Base-by-base conservation (phyloP, 2,888 invertebrate genomes). In the Drosophila rellima region DNA sequence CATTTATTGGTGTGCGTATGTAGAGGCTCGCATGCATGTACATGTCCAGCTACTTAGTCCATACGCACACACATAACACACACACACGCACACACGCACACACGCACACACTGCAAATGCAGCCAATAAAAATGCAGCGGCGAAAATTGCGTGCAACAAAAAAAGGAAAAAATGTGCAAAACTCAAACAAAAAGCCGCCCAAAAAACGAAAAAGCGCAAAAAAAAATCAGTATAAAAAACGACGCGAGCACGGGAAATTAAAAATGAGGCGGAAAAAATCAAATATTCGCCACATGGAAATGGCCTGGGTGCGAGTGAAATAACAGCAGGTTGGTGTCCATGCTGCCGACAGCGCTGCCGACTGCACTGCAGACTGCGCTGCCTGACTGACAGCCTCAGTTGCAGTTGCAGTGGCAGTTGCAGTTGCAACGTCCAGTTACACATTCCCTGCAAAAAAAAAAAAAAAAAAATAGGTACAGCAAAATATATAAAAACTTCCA, bases 81-180 rank as follows among this genome's bases (percentile, higher is more conserved):
- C 51, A 44, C 57, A n/a, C 50, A 35, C 56, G 61, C 59, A 40
- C 56, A 13, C 52, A 31, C 48, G 8, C 35, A 40, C 48, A 57
- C 57, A 31, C 48, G 20, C 35, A 8, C 52, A 15, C 57, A 44
- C 80, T 83, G 20, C 39, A 56, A 66, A 56, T 91, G 90, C 92
- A 92, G 92, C 92, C 92, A 92, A 92, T 92, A 92, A 92, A 92
- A 92, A 92, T 90, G 90, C 92, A 92, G 92, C 91, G 91, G 68
- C 66, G 65, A 78, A 83, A 88, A 90, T 91, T 92, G 92, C 90
- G 80, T 79, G 80, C 80, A 83, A 78, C 80, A 78, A 69, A 70
- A 89, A 73, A 70, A 70, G 62, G 37, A 76, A 91, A 91, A 72
- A 44, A 39, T 20, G 26, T 23, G 63, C 71, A 74, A 71, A 74